Evolutionary conservation across 2,113 vertebrate genomes (phyloP).

Genomic region (Tachycineta bicolor): DNA sequence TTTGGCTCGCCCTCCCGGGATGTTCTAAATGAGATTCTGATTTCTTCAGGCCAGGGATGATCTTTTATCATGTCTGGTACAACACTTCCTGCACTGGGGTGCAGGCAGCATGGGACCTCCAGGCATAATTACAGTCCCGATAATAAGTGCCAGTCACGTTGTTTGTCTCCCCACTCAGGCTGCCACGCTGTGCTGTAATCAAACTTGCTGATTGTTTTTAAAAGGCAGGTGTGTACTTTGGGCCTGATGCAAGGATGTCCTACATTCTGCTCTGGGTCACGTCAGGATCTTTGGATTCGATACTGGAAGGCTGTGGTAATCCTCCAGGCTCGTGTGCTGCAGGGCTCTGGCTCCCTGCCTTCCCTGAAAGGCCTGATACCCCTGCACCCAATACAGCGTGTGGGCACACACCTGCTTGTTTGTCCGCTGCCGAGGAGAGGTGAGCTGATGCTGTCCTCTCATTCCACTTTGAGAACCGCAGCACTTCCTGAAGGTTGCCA

Average conservation of each 20-base stretch:
- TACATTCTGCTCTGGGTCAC: neutral
- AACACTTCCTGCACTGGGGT: neutral
- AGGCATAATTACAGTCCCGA: conserved; percentile 27
- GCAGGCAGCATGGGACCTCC: conserved; percentile 13
- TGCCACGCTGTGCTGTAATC: neutral
- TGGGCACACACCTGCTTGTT: neutral
- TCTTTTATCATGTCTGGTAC: neutral
- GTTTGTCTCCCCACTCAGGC: neutral
- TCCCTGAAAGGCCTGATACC: neutral
- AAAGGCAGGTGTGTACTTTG: neutral
- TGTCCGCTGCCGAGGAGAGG: neutral
- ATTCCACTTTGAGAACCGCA: neutral
- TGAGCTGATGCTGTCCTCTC: neutral
- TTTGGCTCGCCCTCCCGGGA: conserved; percentile 2
- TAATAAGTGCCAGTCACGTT: neutral
- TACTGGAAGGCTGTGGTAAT: neutral
- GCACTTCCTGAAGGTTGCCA: neutral
- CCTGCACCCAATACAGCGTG: accelerated
- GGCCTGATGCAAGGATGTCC: conserved; percentile 4
- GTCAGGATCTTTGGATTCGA: neutral
- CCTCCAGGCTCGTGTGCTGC: neutral
- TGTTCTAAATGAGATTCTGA: conserved; percentile 25
- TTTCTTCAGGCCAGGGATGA: conserved; percentile 22
- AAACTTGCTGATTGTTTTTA: conserved; percentile 14
- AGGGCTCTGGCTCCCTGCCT: neutral